Conservation (phyloP, 2,113 vertebrate species). For the Urocitellus parryii region DNA sequence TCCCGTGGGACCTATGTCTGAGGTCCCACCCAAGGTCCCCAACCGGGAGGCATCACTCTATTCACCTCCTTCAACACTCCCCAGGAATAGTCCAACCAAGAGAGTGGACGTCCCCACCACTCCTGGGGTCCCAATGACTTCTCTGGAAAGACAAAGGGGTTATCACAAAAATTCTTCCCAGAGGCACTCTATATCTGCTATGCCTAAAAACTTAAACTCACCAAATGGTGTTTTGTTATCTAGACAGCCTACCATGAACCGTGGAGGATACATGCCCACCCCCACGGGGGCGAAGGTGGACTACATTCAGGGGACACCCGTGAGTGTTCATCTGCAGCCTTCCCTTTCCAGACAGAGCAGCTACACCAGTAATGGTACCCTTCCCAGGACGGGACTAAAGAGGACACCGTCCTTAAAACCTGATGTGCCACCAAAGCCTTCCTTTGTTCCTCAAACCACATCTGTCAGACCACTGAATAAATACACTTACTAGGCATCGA, state of each 20-base stretch:
- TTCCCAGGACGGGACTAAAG: conserved; percentile 97
- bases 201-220: conserved; percentile 95
- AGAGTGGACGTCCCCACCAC: conserved; percentile 96
- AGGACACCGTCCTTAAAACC: conserved; percentile 98
- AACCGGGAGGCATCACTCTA: conserved; percentile 97
- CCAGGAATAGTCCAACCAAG: conserved; percentile 97
- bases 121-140: conserved; percentile 94
- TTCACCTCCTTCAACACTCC: conserved; percentile 97
- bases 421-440: conserved; percentile 98
- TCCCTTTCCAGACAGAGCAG: conserved; percentile 96
- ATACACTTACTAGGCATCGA: conserved; percentile 94
- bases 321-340: conserved; percentile 93
- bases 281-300: conserved; percentile 95
- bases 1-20: conserved; percentile 94
- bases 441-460: conserved; percentile 94
- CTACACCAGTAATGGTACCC: conserved; percentile 96
- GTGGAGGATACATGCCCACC: conserved; percentile 94
- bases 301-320: conserved; percentile 93
- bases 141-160: conserved; percentile 95
- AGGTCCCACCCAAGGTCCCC: conserved; percentile 96
- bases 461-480: conserved; percentile 97
- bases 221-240: conserved; percentile 95
- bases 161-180: conserved; percentile 97
- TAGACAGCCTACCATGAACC: conserved; percentile 96
- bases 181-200: conserved; percentile 96